A percentile compares a stretch with the other conserved stretches of the same genome.
Evolutionary conservation across 2,888 invertebrate species (phyloP).

Genomic region (Caenorhabditis panamensis): DNA sequence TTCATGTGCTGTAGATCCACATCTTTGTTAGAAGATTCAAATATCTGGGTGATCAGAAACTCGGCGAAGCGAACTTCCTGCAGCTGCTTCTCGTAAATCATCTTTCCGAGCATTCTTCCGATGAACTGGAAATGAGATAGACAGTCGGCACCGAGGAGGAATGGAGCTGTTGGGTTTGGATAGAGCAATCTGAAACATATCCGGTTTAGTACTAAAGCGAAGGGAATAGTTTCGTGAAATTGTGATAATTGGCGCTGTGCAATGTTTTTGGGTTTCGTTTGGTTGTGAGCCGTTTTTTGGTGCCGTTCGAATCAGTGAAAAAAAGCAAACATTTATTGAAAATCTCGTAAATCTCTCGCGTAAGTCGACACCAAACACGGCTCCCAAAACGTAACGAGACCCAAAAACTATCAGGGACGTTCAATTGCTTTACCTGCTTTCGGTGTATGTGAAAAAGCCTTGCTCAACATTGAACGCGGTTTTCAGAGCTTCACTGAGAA

Average conservation of each 20-base stretch:
- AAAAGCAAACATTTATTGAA: no score
- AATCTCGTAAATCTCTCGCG: no score
- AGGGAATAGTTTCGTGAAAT: no score
- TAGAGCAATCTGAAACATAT: constrained; percentile 87
- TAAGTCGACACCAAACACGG: no score
- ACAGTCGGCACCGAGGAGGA: constrained; percentile 82
- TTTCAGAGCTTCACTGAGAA: constrained; percentile 92
- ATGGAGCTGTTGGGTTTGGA: constrained; percentile 93
- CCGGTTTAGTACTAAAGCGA: no score
- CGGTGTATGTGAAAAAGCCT: constrained; percentile 87
- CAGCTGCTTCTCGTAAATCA: constrained; percentile 93
- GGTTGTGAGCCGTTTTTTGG: no score
- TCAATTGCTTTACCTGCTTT: constrained; percentile 30
- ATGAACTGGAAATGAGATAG: constrained; percentile 91
- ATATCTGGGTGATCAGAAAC: constrained; percentile 92
- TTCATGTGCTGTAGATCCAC: constrained; percentile 69
- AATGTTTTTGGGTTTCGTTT: no score
- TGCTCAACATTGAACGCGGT: constrained; percentile 82
- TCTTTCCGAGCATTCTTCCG: constrained; percentile 94
- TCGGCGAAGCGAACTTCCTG: constrained; percentile 96
- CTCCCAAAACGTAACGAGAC: no score
- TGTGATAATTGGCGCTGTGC: no score
- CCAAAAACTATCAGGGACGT: no score
- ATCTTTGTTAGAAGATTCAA: constrained; percentile 81
- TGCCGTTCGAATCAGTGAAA: no score